phyloP scores from a whole-genome alignment of 2,797 vertebrate species.

The Gouania willdenowi region DNA sequence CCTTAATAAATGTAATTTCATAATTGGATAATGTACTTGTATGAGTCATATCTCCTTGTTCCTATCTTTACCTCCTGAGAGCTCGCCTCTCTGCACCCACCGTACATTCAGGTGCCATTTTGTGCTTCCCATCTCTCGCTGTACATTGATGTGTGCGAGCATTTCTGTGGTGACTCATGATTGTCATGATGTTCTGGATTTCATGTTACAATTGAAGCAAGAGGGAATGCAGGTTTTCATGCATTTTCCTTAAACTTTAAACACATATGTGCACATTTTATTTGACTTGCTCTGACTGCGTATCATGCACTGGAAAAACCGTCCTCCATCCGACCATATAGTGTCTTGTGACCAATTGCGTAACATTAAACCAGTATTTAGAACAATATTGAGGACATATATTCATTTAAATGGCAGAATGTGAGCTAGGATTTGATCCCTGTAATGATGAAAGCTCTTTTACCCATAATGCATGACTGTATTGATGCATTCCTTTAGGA shows the following conservation, averaged over 20 bases:
- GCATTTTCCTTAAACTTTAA: conserved; percentile 16
- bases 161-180: conserved; percentile 51
- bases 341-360: conserved; percentile 16
- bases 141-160: too few relatives aligned
- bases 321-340: conserved; percentile 14
- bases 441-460: neutral
- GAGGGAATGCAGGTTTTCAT: too few relatives aligned
- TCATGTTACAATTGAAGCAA: conserved; percentile 56
- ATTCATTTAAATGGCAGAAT: conserved; percentile 36
- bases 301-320: neutral
- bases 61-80: conserved; percentile 8
- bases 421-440: conserved; percentile 2
- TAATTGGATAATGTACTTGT: too few relatives aligned
- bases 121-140: conserved; percentile 47
- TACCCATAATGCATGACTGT: neutral
- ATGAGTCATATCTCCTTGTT: too few relatives aligned
- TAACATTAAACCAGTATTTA: conserved; percentile 5
- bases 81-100: conserved; percentile 23
- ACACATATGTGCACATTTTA: conserved; percentile 26
- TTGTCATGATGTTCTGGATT: conserved; percentile 55
- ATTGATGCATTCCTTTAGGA: neutral
- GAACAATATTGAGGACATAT: too few relatives aligned
- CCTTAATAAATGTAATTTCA: too few relatives aligned
- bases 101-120: conserved; percentile 66
- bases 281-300: neutral